Conservation (phyloP, 2,113 vertebrate genomes). For the Emydocephalus ijimae region DNA sequence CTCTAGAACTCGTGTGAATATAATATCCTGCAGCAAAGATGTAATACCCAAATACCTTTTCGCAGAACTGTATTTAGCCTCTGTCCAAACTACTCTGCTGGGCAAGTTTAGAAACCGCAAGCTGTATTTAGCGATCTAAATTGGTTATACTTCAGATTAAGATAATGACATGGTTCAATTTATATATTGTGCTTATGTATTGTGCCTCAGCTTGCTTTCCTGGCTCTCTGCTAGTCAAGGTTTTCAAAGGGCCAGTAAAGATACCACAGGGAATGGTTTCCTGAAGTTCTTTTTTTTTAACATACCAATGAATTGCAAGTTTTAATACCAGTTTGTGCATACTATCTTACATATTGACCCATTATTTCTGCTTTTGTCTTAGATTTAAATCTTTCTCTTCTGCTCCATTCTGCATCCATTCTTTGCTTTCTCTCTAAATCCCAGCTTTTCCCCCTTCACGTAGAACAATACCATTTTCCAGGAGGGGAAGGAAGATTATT, state of each 20-base stretch:
- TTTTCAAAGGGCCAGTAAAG: neutral
- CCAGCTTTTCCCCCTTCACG: neutral
- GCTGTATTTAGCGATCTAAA: conserved; percentile 1
- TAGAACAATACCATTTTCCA: neutral
- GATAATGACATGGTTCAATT: neutral
- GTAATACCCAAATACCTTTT: neutral
- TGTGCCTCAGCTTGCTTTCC: neutral
- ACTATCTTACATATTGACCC: neutral
- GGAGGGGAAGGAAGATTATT: neutral
- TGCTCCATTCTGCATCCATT: neutral
- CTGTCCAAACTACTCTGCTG: neutral
- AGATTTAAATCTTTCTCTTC: neutral
- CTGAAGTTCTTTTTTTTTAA: neutral
- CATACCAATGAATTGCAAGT: no score
- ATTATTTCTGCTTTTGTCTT: neutral
- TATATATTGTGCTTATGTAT: neutral
- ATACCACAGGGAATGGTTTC: neutral
- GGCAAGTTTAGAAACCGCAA: conserved; percentile 8
- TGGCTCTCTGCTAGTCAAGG: neutral
- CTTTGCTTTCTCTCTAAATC: neutral
- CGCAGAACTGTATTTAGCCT: neutral
- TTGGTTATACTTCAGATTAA: conserved; percentile 14
- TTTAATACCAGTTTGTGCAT: neutral
- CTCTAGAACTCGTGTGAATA: neutral
- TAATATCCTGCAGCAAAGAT: neutral